Base-by-base conservation (phyloP, 2,888 invertebrate genomes). In the Sarcophaga subvicina region DNA sequence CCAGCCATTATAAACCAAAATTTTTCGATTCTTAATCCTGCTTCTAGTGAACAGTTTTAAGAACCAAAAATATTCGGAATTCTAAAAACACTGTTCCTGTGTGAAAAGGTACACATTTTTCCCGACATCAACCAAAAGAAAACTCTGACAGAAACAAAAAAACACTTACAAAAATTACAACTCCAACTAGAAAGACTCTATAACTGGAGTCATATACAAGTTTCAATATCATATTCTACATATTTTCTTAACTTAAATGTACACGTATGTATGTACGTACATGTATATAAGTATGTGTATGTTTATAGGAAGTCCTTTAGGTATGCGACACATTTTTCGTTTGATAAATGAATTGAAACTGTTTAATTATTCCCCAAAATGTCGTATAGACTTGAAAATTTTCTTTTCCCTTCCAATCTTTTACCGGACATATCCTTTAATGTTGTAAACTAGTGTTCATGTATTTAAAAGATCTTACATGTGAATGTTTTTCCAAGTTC, bases 281-380 rank as follows among this genome's bases (percentile, higher is more conserved):
- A 22, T 69, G 54, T 62, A 54, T 45, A 66, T 47, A 22, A 10
- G 59, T 25, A 20, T n/a, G 45, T 70, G 2, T 54, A 62, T 25
- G 22, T 45, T n/a, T 25, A 62, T 22, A 11, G 45, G 5, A 47
- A 20, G n/a, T 47, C 22, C 60, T 49, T 49, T 62, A 37, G 54
- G 47, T 78, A 81, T 78, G 66, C 66, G 79, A 76, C 78, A 84
- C 70, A 77, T 89, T 86, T 82, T 75, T 82, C 71, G 88, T 90
- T 91, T 92, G 91, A 91, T 91, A 91, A 92, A 91, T 91, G 91
- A 91, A 91, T 91, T 91, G 90, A 90, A 91, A 90, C 90, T 90
- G 90, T 90, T 91, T 92, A 92, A 92, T 92, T 92, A 92, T 90
- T 91, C 92, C 91, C 91, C 90, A 91, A 91, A 91, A 91, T 91